Evolutionary conservation across 1,140 invertebrate genomes (phyloP).

Genomic region (Ips typographus): DNA sequence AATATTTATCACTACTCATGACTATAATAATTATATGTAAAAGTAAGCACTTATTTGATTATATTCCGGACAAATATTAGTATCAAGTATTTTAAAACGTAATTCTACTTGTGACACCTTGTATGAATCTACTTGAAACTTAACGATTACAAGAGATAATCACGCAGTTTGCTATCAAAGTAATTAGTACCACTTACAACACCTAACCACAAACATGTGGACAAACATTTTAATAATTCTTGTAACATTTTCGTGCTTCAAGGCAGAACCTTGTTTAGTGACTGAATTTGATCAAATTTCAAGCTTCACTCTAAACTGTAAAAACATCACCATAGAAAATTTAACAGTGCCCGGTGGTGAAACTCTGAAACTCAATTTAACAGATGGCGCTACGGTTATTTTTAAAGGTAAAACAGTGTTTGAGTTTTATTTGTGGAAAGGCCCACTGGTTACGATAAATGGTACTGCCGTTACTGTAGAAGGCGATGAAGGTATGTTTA

Average conservation of each 20-base stretch:
- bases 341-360: slow-evolving; percentile 21
- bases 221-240: background rate
- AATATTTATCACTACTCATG: too few species aligned
- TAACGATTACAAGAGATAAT: too few species aligned
- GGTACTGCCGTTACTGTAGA: slow-evolving; percentile 14
- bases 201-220: background rate
- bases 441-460: slow-evolving; percentile 26
- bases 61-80: too few species aligned
- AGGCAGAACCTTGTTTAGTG: slow-evolving; percentile 15
- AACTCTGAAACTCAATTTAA: slow-evolving; percentile 22
- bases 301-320: slow-evolving; percentile 6
- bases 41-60: too few species aligned
- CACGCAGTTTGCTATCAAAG: too few species aligned
- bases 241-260: slow-evolving; percentile 16
- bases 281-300: slow-evolving; percentile 18
- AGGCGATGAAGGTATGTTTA: slow-evolving; percentile 15
- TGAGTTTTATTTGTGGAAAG: slow-evolving; percentile 21
- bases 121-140: too few species aligned
- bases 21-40: too few species aligned
- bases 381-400: slow-evolving; percentile 19
- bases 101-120: too few species aligned
- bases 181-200: too few species aligned
- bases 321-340: slow-evolving; percentile 19
- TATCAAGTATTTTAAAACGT: too few species aligned
- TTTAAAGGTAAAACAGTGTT: slow-evolving; percentile 29